These are phyloP conservation scores for Schmidtea mediterranea DNA, from an alignment of 1,140 invertebrate species.

Conservation along the genomic window DNA sequence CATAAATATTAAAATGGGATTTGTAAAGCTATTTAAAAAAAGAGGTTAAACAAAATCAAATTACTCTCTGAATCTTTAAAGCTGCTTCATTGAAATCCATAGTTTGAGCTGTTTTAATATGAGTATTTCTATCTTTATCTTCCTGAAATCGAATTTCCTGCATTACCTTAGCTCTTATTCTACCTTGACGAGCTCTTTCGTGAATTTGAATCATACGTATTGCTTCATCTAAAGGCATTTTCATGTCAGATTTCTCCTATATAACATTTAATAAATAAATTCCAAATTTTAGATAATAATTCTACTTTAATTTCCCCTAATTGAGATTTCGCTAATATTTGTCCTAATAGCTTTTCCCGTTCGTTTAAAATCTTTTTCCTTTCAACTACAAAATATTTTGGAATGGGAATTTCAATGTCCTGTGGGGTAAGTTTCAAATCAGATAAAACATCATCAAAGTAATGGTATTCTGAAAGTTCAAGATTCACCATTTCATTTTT, in stretches of 20 bases:
- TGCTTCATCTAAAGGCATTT: conserved; percentile 49
- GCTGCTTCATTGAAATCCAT: conserved; percentile 22
- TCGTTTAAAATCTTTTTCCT: conserved; percentile 20
- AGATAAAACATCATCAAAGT: conserved; percentile 47
- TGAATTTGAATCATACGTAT: conserved; percentile 57
- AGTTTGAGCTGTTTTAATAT: conserved; percentile 17
- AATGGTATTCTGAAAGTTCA: conserved; percentile 53
- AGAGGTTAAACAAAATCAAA: too few species aligned
- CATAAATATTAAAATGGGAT: too few species aligned
- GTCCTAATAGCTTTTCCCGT: conserved; percentile 23
- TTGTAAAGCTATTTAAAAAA: too few species aligned
- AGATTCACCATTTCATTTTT: conserved; percentile 54
- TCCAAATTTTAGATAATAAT: background rate
- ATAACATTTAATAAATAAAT: background rate
- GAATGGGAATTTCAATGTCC: conserved; percentile 30
- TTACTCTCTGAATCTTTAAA: conserved; percentile 23
- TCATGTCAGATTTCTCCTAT: conserved; percentile 20
- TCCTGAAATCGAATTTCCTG: conserved; percentile 42
- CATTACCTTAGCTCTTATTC: conserved; percentile 54
- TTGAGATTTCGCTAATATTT: conserved; percentile 22
- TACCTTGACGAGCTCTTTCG: conserved; percentile 56
- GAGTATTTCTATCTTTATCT: conserved; percentile 17
- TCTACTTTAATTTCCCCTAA: conserved; percentile 19
- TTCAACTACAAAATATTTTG: conserved; percentile 28
- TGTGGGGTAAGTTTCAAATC: conserved; percentile 35